phyloP scores from a whole-genome alignment of 1,140 invertebrate species.

The Solenopsis fugax region DNA sequence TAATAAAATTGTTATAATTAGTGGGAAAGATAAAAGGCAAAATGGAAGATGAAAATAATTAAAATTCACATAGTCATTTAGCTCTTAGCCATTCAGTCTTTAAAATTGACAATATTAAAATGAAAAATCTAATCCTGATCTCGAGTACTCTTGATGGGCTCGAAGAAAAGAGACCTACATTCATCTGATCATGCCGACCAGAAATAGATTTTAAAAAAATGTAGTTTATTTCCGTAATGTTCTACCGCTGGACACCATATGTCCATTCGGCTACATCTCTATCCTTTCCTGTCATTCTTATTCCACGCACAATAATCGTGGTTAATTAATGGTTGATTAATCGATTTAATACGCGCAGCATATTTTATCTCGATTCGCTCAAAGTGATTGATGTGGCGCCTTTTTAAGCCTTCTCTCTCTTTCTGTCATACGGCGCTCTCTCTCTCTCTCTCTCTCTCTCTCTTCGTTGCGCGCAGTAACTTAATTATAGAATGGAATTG shows the following conservation, averaged over 20 bases:
- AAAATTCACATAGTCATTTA: background rate
- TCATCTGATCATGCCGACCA: background rate
- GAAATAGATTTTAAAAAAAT: background rate
- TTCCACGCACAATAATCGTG: background rate
- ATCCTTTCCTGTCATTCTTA: background rate
- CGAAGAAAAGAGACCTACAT: background rate
- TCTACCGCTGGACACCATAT: background rate
- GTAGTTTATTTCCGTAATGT: background rate
- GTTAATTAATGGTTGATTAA: too few relatives aligned
- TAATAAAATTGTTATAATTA: background rate
- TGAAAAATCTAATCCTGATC: background rate
- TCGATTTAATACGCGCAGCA: background rate
- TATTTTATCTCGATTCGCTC: background rate
- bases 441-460: background rate
- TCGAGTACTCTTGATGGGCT: background rate
- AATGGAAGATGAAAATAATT: background rate
- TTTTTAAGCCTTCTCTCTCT: background rate
- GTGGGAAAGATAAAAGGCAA: background rate
- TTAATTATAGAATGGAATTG: conserved; percentile 52
- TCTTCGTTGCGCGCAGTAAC: conserved; percentile 35
- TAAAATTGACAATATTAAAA: conserved; percentile 10
- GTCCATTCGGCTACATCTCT: background rate
- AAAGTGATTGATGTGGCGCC: background rate
- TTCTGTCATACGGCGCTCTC: too few relatives aligned
- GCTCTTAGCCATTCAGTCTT: background rate